A percentile compares a stretch with the other conserved stretches of the same genome.
These are phyloP conservation scores for Cinclus mexicanus DNA, from an alignment of 2,113 vertebrate genomes.

Conservation along the genomic window DNA sequence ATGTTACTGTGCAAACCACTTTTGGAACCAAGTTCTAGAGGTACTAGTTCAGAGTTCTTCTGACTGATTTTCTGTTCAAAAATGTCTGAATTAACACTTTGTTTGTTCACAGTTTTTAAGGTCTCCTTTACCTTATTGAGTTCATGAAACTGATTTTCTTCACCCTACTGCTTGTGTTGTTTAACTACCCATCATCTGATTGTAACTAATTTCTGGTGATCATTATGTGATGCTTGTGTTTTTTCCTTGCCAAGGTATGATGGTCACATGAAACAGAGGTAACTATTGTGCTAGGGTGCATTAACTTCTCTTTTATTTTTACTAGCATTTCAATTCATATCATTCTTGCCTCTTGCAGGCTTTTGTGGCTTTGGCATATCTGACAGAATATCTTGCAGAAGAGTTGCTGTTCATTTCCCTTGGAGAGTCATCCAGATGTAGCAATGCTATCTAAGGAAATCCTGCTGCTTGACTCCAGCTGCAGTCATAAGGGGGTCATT, in stretches of 20 bases:
- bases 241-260: not conserved
- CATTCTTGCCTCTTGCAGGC: not conserved
- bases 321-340: not conserved
- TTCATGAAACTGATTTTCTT: not conserved
- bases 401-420: not conserved
- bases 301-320: not conserved
- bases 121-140: not conserved
- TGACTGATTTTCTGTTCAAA: not conserved
- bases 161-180: not conserved
- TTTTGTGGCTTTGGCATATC: not conserved
- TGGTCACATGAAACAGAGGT: not conserved
- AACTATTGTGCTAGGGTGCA: not conserved
- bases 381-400: not conserved
- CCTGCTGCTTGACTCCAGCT: not conserved
- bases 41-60: not conserved
- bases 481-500: not conserved
- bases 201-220: not conserved
- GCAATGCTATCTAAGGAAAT: not conserved
- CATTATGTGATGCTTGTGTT: not conserved
- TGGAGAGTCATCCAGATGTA: not conserved
- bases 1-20: not conserved
- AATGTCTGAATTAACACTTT: not conserved
- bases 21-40: not conserved
- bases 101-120: not conserved
- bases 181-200: not conserved